Evolutionary conservation across 2,888 invertebrate species (phyloP), one percentile per base, ranked within the genome.

Genomic region (Drosophila longiperda): DNA sequence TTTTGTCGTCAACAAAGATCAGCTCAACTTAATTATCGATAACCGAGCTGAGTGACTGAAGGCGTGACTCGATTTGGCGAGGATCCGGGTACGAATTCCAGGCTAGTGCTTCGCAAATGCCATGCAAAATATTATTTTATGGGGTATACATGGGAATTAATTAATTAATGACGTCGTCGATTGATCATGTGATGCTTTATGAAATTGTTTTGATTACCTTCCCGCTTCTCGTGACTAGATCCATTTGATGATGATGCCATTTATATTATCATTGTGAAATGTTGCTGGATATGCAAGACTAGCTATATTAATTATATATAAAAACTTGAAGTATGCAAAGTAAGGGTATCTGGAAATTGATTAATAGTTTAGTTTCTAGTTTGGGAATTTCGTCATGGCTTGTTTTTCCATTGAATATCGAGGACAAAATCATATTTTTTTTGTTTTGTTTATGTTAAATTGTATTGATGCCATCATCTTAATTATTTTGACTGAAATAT

Each of bases 171-270:
- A 32, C 36, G 12, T n/a, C 11, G 0, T 9, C 15, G 4, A 29
- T 42, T 33, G 54, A 71, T 79, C 82, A 82, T 80, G 83, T 76
- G 80, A 68, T 54, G 62, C 58, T 66, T 36, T 61, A 65, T 60
- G 23, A 59, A 75, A 54, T 45, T 38, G 20, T 26, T 57, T 70
- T 57, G 52, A 61, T 66, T 57, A 53, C 48, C 60, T 58, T 57
- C n/a, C n/a, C 57, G 11, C 1, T 73, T 34, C 57, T 66, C 73
- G 73, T 73, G 67, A 73, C 54, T 55, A 12, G 36, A 2, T 29
- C 15, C 29, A 9, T 9, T 42, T 32, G 32, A 32, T 36, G 26
- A 34, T 62, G 57, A 57, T 73, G 65, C 54, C 36, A 54, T 32
- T 11, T 7, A 23, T 29, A 29, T 26, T 26, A 17, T 58, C 17